Conservation (phyloP, 2,888 invertebrate genomes). For the Lithophane socia region DNA sequence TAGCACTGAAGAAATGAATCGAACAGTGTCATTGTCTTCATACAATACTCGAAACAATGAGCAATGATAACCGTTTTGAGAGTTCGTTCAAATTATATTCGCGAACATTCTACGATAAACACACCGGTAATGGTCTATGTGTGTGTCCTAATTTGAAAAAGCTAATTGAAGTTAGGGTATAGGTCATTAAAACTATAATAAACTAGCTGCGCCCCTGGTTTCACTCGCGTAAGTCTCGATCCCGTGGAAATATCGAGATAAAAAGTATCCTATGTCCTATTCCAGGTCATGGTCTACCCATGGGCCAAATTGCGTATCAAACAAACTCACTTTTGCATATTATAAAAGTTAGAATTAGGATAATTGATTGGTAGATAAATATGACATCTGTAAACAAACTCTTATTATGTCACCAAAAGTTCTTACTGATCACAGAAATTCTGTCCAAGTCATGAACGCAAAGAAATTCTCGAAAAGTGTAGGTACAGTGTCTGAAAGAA, state of each 20-base stretch:
- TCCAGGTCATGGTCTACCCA: too few relatives aligned
- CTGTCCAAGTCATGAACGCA: not conserved
- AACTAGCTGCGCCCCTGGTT: too few relatives aligned
- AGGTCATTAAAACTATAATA: constrained; percentile 13
- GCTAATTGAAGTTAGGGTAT: not conserved
- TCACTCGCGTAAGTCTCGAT: too few relatives aligned
- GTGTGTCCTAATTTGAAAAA: constrained; percentile 17
- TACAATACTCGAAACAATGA: constrained; percentile 71
- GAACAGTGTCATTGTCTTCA: constrained; percentile 70
- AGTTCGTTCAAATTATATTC: constrained; percentile 47
- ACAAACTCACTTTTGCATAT: too few relatives aligned
- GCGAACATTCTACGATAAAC: constrained; percentile 32
- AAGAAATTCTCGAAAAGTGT: not conserved
- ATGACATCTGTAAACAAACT: not conserved
- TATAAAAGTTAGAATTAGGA: too few relatives aligned
- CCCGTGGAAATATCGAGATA: too few relatives aligned
- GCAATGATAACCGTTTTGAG: constrained; percentile 70
- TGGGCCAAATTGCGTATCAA: too few relatives aligned
- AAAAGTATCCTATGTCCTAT: too few relatives aligned
- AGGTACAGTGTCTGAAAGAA: not conserved
- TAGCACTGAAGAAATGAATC: constrained; percentile 65
- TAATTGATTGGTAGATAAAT: not conserved
- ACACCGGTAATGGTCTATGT: not conserved
- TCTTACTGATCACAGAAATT: not conserved
- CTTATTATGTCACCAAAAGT: not conserved